Evolutionary conservation across 2,888 invertebrate species (phyloP).

Genomic region (Ennomos erosarius): DNA sequence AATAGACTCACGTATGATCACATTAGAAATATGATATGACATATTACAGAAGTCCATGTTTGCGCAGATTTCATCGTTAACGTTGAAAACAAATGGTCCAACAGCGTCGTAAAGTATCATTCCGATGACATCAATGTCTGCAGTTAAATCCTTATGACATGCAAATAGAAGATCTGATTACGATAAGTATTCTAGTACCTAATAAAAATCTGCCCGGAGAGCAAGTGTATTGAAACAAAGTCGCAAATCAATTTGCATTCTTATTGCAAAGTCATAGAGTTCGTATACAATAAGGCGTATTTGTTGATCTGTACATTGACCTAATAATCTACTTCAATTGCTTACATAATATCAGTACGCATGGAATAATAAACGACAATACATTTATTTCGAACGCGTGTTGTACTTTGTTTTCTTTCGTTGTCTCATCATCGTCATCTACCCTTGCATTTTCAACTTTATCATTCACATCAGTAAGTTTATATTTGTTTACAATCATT

Average conservation of each 20-base stretch:
- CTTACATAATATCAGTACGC: constrained; percentile 61
- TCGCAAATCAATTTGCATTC: constrained; percentile 15
- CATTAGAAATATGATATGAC: constrained; percentile 18
- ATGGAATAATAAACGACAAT: constrained; percentile 60
- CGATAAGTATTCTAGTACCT: constrained; percentile 26
- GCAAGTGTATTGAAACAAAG: constrained; percentile 18
- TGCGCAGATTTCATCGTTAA: constrained; percentile 23
- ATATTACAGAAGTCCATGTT: constrained; percentile 19
- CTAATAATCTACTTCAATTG: constrained; percentile 67
- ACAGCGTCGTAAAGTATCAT: constrained; percentile 28
- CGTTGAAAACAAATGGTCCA: constrained; percentile 28
- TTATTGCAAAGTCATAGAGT: constrained; percentile 14
- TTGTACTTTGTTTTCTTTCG: constrained; percentile 52
- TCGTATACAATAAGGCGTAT: constrained; percentile 8
- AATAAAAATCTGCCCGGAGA: constrained; percentile 27
- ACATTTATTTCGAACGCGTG: constrained; percentile 61
- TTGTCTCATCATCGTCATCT: constrained; percentile 43
- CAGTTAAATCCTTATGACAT: constrained; percentile 27
- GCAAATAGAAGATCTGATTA: constrained; percentile 34
- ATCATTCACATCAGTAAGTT: constrained; percentile 18
- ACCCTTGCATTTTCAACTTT: constrained; percentile 29
- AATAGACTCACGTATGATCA: constrained; percentile 8
- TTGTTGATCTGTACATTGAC: constrained; percentile 58
- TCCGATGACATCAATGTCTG: constrained; percentile 21
- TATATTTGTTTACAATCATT: constrained; percentile 19